Evolutionary conservation across 1,140 invertebrate species (phyloP).

Genomic region (Leptoteleia sp.): DNA sequence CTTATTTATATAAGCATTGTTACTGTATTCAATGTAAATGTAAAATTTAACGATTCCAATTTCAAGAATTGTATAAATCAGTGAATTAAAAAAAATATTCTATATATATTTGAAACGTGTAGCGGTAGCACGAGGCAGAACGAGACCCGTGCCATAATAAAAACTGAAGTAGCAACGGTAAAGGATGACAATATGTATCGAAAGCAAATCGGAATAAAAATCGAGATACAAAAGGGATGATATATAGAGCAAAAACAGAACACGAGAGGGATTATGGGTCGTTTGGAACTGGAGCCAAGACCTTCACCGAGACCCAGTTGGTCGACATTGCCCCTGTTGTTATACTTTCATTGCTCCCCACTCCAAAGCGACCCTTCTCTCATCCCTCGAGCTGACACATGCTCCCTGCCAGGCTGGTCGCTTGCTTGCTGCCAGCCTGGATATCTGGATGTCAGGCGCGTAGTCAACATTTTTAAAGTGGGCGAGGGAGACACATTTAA

Average conservation of each 20-base stretch:
- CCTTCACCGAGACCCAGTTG: slow-evolving; percentile 81
- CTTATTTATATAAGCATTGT: too few relatives aligned
- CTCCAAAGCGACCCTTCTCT: slow-evolving; percentile 22
- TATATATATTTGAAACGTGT: slow-evolving; percentile 6
- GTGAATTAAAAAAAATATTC: slow-evolving; percentile 1
- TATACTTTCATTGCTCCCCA: slow-evolving; percentile 66
- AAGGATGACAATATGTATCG: neutral
- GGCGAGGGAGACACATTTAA: too few relatives aligned
- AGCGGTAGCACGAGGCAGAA: slow-evolving; percentile 1
- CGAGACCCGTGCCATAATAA: neutral
- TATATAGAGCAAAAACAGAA: neutral
- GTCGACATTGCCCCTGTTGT: slow-evolving; percentile 81
- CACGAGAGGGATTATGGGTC: slow-evolving; percentile 19
- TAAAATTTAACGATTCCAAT: too few relatives aligned
- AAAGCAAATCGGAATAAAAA: neutral
- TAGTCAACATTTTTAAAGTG: neutral
- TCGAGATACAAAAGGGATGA: neutral
- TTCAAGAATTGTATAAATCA: too few relatives aligned
- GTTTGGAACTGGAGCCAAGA: slow-evolving; percentile 68
- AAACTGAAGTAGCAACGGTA: neutral
- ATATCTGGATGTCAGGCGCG: slow-evolving; percentile 34
- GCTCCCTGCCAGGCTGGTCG: slow-evolving; percentile 32
- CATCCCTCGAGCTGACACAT: slow-evolving; percentile 35
- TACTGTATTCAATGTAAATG: too few relatives aligned
- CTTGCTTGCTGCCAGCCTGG: slow-evolving; percentile 33